Evolutionary conservation across 2,888 invertebrate genomes (phyloP), one percentile per base, ranked within the genome.

Genomic region (Ptycholaimellus sp.): DNA sequence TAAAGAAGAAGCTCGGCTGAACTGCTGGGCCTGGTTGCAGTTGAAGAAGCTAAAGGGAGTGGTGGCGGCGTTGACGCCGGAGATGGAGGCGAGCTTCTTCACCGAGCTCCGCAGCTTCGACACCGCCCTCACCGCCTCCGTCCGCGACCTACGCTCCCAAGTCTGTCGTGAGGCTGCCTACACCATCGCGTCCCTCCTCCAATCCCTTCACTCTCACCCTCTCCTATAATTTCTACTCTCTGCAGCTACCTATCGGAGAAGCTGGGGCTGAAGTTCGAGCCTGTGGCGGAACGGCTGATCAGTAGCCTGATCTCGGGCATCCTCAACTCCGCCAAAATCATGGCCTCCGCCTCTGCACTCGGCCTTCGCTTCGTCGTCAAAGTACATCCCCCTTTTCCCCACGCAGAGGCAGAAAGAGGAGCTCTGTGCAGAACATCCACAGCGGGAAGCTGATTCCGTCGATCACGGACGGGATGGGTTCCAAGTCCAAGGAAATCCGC

Each of bases 111-210:
- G 79, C 54, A 71, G 70, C 43, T 57, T 85, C 40, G 80, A 81
- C 36, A 70, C 74, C 50, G 71, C 81, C 20, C 74, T 85, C 54
- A 72, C 79, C 43, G 70, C 70, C 42, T 74, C 78, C 41, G 70
- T 81, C 46, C 77, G 76, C 63, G 83, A 85, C 61, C 65, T 85
- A 7, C 69, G 83, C 6, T 93, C 90, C 48, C 78, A 79, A 64
- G 80, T 90, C 42, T 87, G 87, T 1, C 70, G 93, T 33, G 96
- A 96, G 60, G 81, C 82, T 2, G 90, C 87, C 57, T 76, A 90
- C 42, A 82, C 87, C 1, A 73, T 90, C 49, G 82, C 87, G 29
- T 85, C 52, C 54, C 58, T 52, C 33, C 3, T n/a, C 41, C n/a
- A 4, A 18, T 13, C 18, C 6, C 4, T 18, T 19, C 20, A 17